phyloP scores from a whole-genome alignment of 2,888 invertebrate genomes.

The Perithous albicinctus region DNA sequence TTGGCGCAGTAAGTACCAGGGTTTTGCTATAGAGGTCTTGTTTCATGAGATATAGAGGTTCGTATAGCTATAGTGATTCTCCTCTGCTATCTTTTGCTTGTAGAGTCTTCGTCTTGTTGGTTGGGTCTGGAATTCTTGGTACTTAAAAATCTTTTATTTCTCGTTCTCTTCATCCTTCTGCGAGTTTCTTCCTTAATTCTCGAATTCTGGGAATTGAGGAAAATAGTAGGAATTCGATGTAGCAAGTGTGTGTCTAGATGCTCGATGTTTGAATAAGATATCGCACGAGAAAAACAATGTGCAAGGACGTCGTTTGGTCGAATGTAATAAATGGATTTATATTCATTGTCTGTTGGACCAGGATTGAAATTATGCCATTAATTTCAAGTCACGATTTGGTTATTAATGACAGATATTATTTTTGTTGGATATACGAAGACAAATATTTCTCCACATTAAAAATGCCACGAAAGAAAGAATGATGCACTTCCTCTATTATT shows the following conservation, averaged over 20 bases:
- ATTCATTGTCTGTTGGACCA: too few relatives aligned
- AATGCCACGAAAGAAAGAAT: too few relatives aligned
- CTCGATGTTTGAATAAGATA: neutral
- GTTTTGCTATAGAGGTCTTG: constrained; percentile 43
- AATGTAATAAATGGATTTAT: constrained; percentile 63
- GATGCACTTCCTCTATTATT: too few relatives aligned
- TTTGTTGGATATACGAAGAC: too few relatives aligned
- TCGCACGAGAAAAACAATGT: neutral
- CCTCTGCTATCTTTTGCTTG: constrained; percentile 41
- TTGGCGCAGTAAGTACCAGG: constrained; percentile 33
- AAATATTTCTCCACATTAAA: too few relatives aligned
- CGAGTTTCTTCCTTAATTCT: constrained; percentile 33
- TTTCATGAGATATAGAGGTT: constrained; percentile 60
- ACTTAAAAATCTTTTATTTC: constrained; percentile 40
- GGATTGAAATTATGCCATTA: too few relatives aligned
- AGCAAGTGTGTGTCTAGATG: neutral
- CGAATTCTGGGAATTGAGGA: constrained; percentile 11
- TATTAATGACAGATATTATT: too few relatives aligned
- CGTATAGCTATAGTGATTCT: constrained; percentile 32
- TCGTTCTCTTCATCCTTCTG: constrained; percentile 4
- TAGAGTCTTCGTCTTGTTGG: constrained; percentile 32
- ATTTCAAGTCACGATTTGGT: too few relatives aligned
- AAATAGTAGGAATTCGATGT: constrained; percentile 4
- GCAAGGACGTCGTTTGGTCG: constrained; percentile 13
- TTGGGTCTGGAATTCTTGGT: constrained; percentile 42